A percentile compares a stretch with the other conserved stretches of the same genome.
Evolutionary conservation across 2,797 vertebrate genomes (phyloP).

Genomic region (Tiaroga cobitis): DNA sequence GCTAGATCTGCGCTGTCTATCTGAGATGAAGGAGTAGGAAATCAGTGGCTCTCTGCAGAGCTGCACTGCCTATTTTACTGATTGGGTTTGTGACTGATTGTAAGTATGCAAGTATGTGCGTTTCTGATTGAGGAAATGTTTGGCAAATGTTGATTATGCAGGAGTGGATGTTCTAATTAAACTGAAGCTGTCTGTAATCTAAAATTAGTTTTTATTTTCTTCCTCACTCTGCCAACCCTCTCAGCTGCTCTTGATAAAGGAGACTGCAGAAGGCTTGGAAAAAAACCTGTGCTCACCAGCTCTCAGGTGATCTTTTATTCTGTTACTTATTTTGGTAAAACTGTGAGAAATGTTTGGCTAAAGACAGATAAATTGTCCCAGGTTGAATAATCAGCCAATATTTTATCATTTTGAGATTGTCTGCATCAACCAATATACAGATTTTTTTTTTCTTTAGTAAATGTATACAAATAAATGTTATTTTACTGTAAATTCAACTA

Average conservation of each 20-base stretch:
- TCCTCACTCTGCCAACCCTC: slow-evolving; percentile 46
- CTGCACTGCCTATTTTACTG: slow-evolving; percentile 1
- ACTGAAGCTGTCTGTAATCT: slow-evolving; percentile 13
- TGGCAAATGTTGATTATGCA: slow-evolving; percentile 16
- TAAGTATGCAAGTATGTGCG: neutral
- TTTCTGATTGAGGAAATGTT: slow-evolving; percentile 21
- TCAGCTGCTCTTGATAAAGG: slow-evolving; percentile 94
- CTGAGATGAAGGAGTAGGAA: slow-evolving; percentile 1
- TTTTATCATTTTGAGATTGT: neutral
- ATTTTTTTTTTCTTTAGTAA: neutral
- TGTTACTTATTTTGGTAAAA: neutral
- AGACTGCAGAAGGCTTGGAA: slow-evolving; percentile 89
- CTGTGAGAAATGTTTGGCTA: neutral
- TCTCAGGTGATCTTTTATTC: slow-evolving; percentile 84
- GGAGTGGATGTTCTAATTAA: slow-evolving; percentile 31
- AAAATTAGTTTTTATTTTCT: slow-evolving; percentile 21
- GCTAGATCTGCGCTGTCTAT: neutral
- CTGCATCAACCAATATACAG: neutral
- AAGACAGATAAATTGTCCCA: neutral
- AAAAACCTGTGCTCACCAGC: slow-evolving; percentile 90
- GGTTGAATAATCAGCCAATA: neutral
- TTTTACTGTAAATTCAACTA: neutral
- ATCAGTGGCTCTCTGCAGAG: slow-evolving; percentile 29
- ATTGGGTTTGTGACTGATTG: slow-evolving; percentile 20
- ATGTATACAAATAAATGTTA: neutral